These are phyloP conservation scores for Baryphthengus martii DNA, from an alignment of 2,113 vertebrate species.

Conservation along the genomic window DNA sequence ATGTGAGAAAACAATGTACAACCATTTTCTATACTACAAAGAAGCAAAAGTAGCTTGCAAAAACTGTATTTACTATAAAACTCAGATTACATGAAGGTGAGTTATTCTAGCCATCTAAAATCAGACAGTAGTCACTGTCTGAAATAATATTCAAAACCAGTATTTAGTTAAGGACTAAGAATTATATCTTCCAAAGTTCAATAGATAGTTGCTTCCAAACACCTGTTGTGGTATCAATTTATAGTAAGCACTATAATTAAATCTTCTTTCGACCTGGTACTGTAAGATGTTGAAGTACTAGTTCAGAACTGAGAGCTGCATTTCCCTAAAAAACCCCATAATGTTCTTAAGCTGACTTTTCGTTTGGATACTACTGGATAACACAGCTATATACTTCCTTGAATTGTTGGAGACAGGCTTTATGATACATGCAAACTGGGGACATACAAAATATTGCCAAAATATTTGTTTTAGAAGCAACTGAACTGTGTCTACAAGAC, in stretches of 20 bases:
- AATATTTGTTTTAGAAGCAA: neutral
- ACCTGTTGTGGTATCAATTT: neutral
- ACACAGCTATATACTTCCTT: neutral
- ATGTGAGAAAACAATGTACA: neutral
- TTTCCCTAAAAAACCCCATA: neutral
- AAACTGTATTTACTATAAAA: neutral
- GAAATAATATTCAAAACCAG: neutral
- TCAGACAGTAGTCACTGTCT: neutral
- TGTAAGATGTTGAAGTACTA: neutral
- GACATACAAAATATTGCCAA: neutral
- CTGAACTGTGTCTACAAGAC: neutral
- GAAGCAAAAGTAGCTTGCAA: neutral
- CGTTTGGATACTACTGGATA: neutral
- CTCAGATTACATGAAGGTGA: neutral
- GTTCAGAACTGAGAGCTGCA: neutral
- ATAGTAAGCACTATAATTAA: neutral
- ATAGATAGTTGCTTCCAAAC: neutral
- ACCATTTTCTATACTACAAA: neutral
- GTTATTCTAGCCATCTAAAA: neutral
- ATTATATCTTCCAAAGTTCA: neutral
- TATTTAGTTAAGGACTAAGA: neutral
- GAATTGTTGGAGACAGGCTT: neutral
- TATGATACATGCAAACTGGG: neutral
- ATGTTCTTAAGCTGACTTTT: neutral
- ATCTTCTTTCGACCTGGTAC: neutral